phyloP scores from a whole-genome alignment of 2,888 invertebrate species.

The Tineola bisselliella region DNA sequence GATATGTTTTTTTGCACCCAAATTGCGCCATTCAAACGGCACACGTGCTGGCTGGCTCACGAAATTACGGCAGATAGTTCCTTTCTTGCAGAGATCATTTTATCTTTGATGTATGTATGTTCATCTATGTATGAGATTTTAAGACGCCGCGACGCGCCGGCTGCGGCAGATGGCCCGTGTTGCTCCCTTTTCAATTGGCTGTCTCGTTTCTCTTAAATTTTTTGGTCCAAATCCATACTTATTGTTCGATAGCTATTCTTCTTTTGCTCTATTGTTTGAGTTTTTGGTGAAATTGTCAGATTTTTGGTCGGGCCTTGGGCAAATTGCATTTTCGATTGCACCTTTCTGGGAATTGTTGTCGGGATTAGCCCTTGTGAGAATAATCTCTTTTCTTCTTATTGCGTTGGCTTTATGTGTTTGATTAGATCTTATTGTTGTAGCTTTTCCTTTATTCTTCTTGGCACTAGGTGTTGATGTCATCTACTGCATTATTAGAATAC shows the following conservation, averaged over 20 bases:
- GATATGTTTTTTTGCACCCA: slow-evolving; percentile 30
- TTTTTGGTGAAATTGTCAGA: slow-evolving; percentile 47
- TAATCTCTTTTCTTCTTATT: neutral
- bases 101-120: slow-evolving; percentile 14
- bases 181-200: slow-evolving; percentile 59
- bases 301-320: slow-evolving; percentile 28
- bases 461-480: neutral
- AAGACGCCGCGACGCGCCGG: slow-evolving; percentile 27
- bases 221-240: slow-evolving; percentile 14
- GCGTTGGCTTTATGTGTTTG: neutral
- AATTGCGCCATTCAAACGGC: slow-evolving; percentile 40
- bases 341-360: slow-evolving; percentile 27
- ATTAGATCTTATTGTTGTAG: slow-evolving; percentile 2
- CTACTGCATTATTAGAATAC: no score
- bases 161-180: slow-evolving; percentile 50
- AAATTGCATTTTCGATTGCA: slow-evolving; percentile 39
- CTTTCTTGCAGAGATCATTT: slow-evolving; percentile 9
- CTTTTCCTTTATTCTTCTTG: neutral
- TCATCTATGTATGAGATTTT: slow-evolving; percentile 13
- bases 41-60: slow-evolving; percentile 55
- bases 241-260: slow-evolving; percentile 53
- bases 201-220: slow-evolving; percentile 26
- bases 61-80: slow-evolving; percentile 32
- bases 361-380: slow-evolving; percentile 42
- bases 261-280: slow-evolving; percentile 38